Conservation (phyloP, 2,888 invertebrate genomes). For the Drosophila seclusa region DNA sequence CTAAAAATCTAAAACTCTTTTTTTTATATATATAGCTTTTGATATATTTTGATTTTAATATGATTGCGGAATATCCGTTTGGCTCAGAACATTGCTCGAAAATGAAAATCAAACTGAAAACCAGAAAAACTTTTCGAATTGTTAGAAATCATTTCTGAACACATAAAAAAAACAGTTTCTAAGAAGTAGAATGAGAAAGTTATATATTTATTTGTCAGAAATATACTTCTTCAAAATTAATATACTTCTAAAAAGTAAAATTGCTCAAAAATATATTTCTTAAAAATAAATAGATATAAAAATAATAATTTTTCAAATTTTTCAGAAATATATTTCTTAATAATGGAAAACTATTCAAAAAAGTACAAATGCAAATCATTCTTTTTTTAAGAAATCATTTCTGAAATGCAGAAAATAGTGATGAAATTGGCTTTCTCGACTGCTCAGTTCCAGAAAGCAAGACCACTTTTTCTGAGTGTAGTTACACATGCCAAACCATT, state of each 20-base stretch:
- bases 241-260: background rate
- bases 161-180: background rate
- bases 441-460: background rate
- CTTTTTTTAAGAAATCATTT: background rate
- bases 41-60: background rate
- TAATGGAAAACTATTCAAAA: background rate
- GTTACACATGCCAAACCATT: background rate
- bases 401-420: background rate
- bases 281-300: background rate
- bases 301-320: background rate
- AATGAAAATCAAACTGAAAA: background rate
- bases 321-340: background rate
- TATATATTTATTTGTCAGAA: fast-evolving
- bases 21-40: background rate
- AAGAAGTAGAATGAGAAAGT: background rate
- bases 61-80: background rate
- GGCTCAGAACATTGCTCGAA: fast-evolving
- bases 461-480: background rate
- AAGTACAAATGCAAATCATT: background rate
- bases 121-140: background rate
- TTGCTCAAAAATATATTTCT: background rate
- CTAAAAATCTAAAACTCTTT: fast-evolving
- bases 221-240: background rate
- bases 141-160: background rate
- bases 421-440: background rate